Percentiles rank a stretch among this genome's conserved stretches.
Evolutionary conservation across 2,113 vertebrate species (phyloP).

Genomic region (Gila orcuttii): DNA sequence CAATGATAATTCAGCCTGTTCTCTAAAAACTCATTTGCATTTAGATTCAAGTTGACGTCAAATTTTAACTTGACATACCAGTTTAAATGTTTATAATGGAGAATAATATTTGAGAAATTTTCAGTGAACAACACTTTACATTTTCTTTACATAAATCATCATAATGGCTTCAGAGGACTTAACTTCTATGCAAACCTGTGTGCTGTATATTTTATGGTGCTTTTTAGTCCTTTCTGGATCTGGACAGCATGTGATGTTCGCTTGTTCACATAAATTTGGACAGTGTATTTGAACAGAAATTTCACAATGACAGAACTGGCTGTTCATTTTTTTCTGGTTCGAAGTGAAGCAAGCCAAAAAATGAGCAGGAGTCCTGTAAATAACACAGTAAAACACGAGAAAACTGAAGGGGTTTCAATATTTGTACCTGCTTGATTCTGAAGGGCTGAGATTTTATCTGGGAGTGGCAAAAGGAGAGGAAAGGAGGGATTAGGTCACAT

Average conservation of each 20-base stretch:
- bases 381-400: conserved; percentile 12
- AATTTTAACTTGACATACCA: neutral
- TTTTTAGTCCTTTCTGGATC: neutral
- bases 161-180: neutral
- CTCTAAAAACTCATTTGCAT: conserved; percentile 2
- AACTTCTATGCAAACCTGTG: too few relatives aligned
- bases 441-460: conserved; percentile 81
- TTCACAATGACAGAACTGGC: conserved; percentile 29
- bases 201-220: too few relatives aligned
- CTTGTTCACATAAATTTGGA: conserved; percentile 4
- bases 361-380: conserved; percentile 1
- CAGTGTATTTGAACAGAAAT: neutral
- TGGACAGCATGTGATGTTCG: neutral
- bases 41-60: neutral
- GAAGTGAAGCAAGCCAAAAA: conserved; percentile 2
- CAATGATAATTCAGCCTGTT: neutral
- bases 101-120: neutral
- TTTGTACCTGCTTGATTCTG: conserved; percentile 87
- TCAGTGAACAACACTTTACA: neutral
- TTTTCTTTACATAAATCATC: neutral
- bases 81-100: neutral
- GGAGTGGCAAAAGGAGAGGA: conserved; percentile 58
- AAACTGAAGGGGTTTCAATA: conserved; percentile 57
- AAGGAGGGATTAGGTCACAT: conserved; percentile 64
- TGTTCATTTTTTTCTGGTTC: conserved; percentile 13